phyloP scores from a whole-genome alignment of 1,140 invertebrate genomes.

The Drosophila rhopaloa region DNA sequence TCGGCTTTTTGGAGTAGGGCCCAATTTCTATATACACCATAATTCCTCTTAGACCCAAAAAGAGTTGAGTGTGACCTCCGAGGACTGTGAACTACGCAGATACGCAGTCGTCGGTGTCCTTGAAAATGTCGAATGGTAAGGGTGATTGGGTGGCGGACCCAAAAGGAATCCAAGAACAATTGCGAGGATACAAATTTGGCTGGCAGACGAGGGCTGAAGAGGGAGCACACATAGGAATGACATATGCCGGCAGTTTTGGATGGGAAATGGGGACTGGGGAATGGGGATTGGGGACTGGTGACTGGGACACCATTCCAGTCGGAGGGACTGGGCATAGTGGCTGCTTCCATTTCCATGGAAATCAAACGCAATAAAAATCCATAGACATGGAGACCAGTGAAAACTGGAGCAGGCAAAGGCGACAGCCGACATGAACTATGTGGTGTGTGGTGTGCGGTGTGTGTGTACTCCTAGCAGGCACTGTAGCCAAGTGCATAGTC shows the following conservation, averaged over 20 bases:
- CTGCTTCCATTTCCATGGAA: slow-evolving; percentile 62
- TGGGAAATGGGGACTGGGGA: slow-evolving; percentile 2
- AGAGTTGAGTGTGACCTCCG: slow-evolving; percentile 26
- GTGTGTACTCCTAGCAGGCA: slow-evolving; percentile 30
- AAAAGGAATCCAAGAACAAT: slow-evolving; percentile 51
- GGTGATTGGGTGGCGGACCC: neutral
- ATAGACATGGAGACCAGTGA: slow-evolving; percentile 36
- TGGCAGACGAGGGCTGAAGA: slow-evolving; percentile 55
- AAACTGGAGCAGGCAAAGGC: slow-evolving; percentile 58
- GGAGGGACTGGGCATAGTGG: neutral
- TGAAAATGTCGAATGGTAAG: slow-evolving; percentile 55
- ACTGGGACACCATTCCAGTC: too few relatives aligned
- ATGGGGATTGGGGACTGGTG: neutral
- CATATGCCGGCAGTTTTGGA: slow-evolving; percentile 57
- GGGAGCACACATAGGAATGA: slow-evolving; percentile 58
- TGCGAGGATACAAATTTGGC: slow-evolving; percentile 70
- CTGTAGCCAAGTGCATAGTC: slow-evolving; percentile 68
- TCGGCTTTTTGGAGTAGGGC: slow-evolving; percentile 2
- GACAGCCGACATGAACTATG: too few relatives aligned
- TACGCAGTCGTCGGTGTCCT: slow-evolving; percentile 57
- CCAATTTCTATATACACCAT: neutral
- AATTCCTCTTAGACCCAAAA: neutral
- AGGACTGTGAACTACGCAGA: slow-evolving; percentile 38
- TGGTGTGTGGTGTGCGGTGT: neutral
- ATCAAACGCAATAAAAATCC: slow-evolving; percentile 79